These are phyloP conservation scores for Trichechus manatus DNA, from an alignment of 2,113 vertebrate species.

Conservation along the genomic window DNA sequence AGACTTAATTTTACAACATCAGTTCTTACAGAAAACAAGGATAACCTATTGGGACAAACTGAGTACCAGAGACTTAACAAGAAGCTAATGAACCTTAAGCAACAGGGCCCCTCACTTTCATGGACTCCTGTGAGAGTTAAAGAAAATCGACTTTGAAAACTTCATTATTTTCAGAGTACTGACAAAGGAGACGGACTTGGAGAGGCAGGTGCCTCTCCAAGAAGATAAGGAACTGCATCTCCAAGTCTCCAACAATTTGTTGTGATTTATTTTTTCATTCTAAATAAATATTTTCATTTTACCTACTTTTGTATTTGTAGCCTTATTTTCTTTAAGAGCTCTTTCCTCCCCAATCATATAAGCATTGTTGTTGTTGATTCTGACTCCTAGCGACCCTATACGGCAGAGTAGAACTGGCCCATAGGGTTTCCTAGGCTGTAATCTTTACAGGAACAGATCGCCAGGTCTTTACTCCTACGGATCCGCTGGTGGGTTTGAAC, in stretches of 20 bases:
- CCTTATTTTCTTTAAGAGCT: background rate
- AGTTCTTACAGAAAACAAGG: background rate
- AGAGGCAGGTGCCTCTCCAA: background rate
- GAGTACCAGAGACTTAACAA: background rate
- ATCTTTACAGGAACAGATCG: background rate
- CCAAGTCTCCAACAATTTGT: background rate
- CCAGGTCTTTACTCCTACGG: background rate
- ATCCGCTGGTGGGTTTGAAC: background rate
- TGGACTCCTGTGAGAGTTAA: background rate
- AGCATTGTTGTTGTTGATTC: background rate
- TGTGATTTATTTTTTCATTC: background rate
- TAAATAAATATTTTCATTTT: background rate
- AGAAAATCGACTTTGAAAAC: background rate
- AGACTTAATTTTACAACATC: background rate
- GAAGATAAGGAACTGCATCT: background rate
- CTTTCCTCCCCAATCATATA: background rate
- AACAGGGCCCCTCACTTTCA: background rate
- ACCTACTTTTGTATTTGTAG: background rate
- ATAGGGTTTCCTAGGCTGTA: background rate
- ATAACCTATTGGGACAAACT: background rate
- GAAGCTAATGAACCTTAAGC: background rate
- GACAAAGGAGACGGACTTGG: background rate
- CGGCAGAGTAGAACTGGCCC: background rate
- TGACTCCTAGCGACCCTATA: background rate
- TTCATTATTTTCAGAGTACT: too few species aligned